These are phyloP conservation scores for Musca domestica DNA, from an alignment of 1,140 invertebrate genomes.

Conservation along the genomic window DNA sequence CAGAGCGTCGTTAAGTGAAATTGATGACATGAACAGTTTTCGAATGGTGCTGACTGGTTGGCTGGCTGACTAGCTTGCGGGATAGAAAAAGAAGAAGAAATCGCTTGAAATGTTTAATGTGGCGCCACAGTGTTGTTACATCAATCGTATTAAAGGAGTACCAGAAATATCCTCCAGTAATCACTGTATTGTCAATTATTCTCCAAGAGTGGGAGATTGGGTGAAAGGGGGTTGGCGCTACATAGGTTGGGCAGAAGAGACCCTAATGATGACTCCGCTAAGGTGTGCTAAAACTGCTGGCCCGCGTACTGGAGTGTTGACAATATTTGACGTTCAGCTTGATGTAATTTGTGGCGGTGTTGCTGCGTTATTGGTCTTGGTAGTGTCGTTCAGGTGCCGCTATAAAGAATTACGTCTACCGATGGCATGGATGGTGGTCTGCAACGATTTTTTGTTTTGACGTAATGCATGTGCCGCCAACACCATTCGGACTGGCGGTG, in stretches of 20 bases:
- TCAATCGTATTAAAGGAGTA: constrained; percentile 7
- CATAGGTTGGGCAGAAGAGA: too few relatives aligned
- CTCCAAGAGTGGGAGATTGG: too few relatives aligned
- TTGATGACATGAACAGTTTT: constrained; percentile 7
- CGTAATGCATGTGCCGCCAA: too few relatives aligned
- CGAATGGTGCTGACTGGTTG: neutral
- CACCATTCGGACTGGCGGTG: too few relatives aligned
- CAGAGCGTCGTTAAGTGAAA: constrained; percentile 6
- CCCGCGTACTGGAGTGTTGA: constrained; percentile 1
- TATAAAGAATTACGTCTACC: neutral
- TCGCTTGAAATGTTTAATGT: constrained; percentile 6
- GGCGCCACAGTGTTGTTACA: constrained; percentile 16
- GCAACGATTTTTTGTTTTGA: neutral
- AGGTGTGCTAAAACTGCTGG: neutral
- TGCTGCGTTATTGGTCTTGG: neutral
- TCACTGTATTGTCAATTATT: neutral
- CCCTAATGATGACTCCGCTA: too few relatives aligned
- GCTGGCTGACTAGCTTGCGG: too few relatives aligned
- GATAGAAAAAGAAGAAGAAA: too few relatives aligned
- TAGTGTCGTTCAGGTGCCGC: constrained; percentile 3
- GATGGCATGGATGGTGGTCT: constrained; percentile 13
- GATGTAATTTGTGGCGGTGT: neutral
- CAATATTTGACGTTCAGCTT: constrained; percentile 8
- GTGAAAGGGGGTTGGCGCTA: too few relatives aligned
- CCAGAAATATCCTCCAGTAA: constrained; percentile 12